Evolutionary conservation across 2,888 invertebrate genomes (phyloP), one percentile per base, ranked within the genome.

Genomic region (Lissonota sp.): DNA sequence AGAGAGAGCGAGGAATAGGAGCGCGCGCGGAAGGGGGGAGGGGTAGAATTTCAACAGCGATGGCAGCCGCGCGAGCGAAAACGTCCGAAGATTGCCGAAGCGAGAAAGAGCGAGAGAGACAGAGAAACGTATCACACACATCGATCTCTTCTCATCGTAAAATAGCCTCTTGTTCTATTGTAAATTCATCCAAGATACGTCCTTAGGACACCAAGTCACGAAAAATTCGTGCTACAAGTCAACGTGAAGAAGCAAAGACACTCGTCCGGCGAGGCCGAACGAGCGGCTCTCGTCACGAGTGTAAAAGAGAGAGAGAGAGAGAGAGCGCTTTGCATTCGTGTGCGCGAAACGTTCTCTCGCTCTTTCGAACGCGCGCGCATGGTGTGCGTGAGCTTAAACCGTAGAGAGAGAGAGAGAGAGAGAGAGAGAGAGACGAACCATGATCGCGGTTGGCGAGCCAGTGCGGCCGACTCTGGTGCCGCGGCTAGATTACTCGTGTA

Each of bases 401-500:
- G 83, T 55, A 79, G 78, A 80, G 76, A 62, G 74, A 86, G 86
- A 26, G 26, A 86, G 86, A 26, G 26, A 26, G 26, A 26, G 26
- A 26, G 71, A 80, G 79, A 44, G 77, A 79, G 4, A 79, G 70
- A 49, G 75, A 75, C 75, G 26, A 3, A 26, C 26, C 26, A 26
- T 26, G 93, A 60, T 53, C 53, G 53, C 62, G 71, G 71, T 90
- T 53, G 91, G 88, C 37, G 91, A 82, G 80, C 82, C 85, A 85
- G 85, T 84, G 84, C 84, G 85, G 84, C 86, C 80, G 86, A 84
- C 83, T 85, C 85, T 84, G 79, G 93, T 93, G 93, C 93, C 93
- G 94, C 94, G 93, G 94, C 93, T 93, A 79, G 82, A 93, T 94
- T 94, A 94, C 93, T 79, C 78, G 62, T 62, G 77, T 92, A 67